Evolutionary conservation across 2,113 vertebrate species (phyloP).

Genomic region (Neodontobutis hainanensis): DNA sequence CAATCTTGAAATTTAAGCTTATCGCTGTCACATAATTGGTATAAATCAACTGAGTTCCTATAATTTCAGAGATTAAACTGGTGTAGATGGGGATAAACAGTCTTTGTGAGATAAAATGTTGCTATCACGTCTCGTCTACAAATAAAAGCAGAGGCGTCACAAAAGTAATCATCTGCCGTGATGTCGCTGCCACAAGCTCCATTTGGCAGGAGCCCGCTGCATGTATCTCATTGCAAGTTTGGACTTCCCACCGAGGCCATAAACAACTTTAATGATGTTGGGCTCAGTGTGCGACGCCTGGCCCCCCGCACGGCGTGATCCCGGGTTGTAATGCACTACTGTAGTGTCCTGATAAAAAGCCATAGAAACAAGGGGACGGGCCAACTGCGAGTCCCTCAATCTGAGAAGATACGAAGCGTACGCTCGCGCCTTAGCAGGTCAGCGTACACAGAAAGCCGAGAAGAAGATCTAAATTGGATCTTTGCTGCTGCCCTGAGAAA

Average conservation of each 20-base stretch:
- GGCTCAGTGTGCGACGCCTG: slow-evolving; percentile 20
- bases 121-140: slow-evolving; percentile 31
- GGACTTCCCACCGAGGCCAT: slow-evolving; percentile 55
- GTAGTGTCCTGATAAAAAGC: slow-evolving; percentile 62
- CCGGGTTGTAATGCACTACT: slow-evolving; percentile 41
- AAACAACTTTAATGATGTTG: slow-evolving; percentile 70
- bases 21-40: background rate
- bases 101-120: background rate
- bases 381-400: slow-evolving; percentile 40
- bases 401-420: slow-evolving; percentile 59
- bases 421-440: slow-evolving; percentile 36
- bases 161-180: slow-evolving; percentile 57
- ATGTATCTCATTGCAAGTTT: slow-evolving; percentile 61
- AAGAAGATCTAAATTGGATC: slow-evolving; percentile 81
- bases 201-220: slow-evolving; percentile 50
- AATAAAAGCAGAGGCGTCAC: slow-evolving; percentile 50
- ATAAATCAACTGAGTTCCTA: background rate
- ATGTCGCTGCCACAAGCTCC: slow-evolving; percentile 42
- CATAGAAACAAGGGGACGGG: slow-evolving; percentile 54
- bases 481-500: slow-evolving; percentile 65
- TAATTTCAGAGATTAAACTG: background rate
- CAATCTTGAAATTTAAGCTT: background rate
- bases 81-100: background rate
- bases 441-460: slow-evolving; percentile 38
- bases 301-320: slow-evolving; percentile 16